phyloP scores from a whole-genome alignment of 2,113 vertebrate species.

The Burhinus bistriatus region DNA sequence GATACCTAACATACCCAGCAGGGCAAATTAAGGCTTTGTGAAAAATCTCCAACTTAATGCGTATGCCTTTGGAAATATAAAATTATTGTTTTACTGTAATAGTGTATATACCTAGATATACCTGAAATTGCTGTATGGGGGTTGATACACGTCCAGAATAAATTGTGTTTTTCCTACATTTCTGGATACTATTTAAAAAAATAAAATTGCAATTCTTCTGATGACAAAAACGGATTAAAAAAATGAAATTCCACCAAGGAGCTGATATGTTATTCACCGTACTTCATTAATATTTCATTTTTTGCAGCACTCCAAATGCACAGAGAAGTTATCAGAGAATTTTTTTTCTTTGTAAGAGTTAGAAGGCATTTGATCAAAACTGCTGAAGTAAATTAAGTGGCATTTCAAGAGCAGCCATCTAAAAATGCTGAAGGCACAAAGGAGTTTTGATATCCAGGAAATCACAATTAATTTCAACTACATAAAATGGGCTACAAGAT shows the following conservation, averaged over 20 bases:
- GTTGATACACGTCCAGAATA: neutral
- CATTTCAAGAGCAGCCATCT: constrained; percentile 44
- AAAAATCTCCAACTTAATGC: neutral
- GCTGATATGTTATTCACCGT: neutral
- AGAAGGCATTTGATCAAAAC: constrained; percentile 53
- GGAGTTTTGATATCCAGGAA: constrained; percentile 49
- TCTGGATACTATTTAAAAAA: neutral
- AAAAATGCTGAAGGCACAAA: constrained; percentile 44
- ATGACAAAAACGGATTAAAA: neutral
- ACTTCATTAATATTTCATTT: constrained; percentile 51
- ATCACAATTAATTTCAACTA: constrained; percentile 44
- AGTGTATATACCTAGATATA: neutral
- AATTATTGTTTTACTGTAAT: neutral
- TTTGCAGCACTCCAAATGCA: constrained; percentile 1
- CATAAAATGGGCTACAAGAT: neutral
- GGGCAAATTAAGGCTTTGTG: neutral
- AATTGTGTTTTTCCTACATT: neutral
- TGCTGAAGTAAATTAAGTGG: constrained; percentile 56
- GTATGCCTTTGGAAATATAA: neutral
- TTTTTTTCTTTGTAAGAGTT: neutral
- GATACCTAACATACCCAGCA: neutral
- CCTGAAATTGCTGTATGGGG: neutral
- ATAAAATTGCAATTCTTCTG: neutral
- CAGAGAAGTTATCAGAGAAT: constrained; percentile 3
- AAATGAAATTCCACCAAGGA: constrained; percentile 5